Percentiles rank a stretch among this genome's conserved stretches.
These are phyloP conservation scores for Montipora capitata DNA, from an alignment of 92 coral and sea anemone genomes.

Conservation along the genomic window DNA sequence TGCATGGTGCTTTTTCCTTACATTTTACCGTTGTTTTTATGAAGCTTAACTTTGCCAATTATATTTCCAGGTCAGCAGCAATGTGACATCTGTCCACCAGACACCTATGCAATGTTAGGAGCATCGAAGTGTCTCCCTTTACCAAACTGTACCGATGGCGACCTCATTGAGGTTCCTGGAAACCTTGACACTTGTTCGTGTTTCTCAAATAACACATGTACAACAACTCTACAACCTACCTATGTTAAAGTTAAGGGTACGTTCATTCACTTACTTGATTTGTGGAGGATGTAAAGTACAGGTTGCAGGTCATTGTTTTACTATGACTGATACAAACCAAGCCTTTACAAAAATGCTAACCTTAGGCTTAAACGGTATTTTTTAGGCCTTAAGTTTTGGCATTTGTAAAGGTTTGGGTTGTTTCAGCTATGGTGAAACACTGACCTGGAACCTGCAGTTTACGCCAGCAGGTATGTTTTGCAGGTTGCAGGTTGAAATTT, in stretches of 20 bases:
- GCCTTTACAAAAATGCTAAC: too few species aligned
- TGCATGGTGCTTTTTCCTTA: background rate
- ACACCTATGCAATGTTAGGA: slow-evolving; percentile 77
- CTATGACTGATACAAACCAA: too few species aligned
- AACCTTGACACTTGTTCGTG: slow-evolving; percentile 53
- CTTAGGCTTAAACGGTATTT: too few species aligned
- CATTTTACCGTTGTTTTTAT: background rate
- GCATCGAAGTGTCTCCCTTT: slow-evolving; percentile 74
- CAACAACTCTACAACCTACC: background rate
- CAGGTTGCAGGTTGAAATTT: too few species aligned
- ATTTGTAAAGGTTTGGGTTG: too few species aligned
- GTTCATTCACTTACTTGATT: background rate
- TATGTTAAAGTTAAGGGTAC: slow-evolving; percentile 31
- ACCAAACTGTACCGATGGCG: slow-evolving; percentile 80
- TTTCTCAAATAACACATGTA: background rate
- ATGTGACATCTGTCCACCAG: slow-evolving; percentile 66
- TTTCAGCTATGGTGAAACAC: too few species aligned
- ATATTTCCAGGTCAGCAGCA: slow-evolving; percentile 61
- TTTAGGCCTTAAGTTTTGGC: too few species aligned
- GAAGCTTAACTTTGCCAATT: background rate
- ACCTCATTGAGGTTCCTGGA: slow-evolving; percentile 81
- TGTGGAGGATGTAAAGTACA: background rate
- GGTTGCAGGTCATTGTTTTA: background rate
- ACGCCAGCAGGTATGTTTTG: too few species aligned
- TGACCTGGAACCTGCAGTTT: too few species aligned